Evolutionary conservation across 1,140 invertebrate genomes (phyloP), one percentile per base, ranked within the genome.

Genomic region (Drosophila sp.): DNA sequence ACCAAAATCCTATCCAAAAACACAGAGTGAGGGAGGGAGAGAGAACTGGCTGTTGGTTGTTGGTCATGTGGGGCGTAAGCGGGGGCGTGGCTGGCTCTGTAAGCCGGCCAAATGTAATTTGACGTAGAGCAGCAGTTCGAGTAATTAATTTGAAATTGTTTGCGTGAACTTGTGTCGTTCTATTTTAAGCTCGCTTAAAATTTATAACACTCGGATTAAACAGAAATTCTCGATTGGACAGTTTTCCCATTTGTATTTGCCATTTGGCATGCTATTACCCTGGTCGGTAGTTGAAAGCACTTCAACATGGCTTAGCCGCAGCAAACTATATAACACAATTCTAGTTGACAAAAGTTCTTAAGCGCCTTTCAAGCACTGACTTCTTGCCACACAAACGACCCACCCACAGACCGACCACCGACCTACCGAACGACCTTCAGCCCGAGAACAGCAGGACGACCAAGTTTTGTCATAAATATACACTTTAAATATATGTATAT

Each of bases 111-210:
- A 61, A 68, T 72, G 80, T 76, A 72, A 66, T 66, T 68, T 62
- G 62, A 70, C 56, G 58, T 33, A 27, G 47, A 35, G 33, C 38
- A 71, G 68, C 44, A 64, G 72, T 66, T 80, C 25, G 65, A 44
- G 67, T 86, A 81, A 84, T 84, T 84, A 86, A 79, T 84, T 75
- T 75, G 67, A 78, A 86, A 76, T 63, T 50, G 65, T 68, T 70
- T 70, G 69, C 44, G 44, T 50, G 44, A 50, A 50, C 23, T 41
- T 50, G 47, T 69, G 38, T 38, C 44, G 44, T 27, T 50, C 25
- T 50, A 50, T 41, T 11, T 40, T 27, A 55, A 30, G 73, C 25
- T 33, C 60, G 73, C 66, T 74, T 85, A 66, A 69, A 85, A 70
- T 68, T 66, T 70, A 85, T 78, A 78, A 70, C 81, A 63, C 66